Evolutionary conservation across 2,113 vertebrate species (phyloP).

Genomic region (Hirundichthys speculiger): DNA sequence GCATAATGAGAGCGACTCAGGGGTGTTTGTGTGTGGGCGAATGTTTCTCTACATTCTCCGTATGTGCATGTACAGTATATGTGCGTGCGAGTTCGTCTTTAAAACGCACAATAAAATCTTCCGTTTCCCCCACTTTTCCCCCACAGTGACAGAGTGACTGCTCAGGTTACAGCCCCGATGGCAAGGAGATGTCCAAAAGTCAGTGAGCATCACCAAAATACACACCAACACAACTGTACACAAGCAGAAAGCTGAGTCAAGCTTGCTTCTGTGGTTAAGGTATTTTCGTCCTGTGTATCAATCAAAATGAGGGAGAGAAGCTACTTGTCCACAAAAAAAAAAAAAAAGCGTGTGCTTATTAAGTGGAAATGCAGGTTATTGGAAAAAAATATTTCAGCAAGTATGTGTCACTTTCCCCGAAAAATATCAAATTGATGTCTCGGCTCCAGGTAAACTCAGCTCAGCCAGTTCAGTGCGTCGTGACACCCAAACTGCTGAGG

Average conservation of each 20-base stretch:
- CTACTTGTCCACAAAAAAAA: slow-evolving; percentile 26
- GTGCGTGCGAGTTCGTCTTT: slow-evolving; percentile 14
- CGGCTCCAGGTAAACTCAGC: slow-evolving; percentile 25
- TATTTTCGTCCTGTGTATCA: slow-evolving; percentile 41
- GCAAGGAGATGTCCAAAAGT: slow-evolving; percentile 39
- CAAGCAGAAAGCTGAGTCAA: slow-evolving; percentile 39
- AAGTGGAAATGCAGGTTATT: slow-evolving; percentile 30
- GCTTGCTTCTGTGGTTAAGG: slow-evolving; percentile 11
- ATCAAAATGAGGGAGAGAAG: slow-evolving; percentile 29
- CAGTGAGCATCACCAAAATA: slow-evolving; percentile 26
- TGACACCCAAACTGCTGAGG: slow-evolving; percentile 35
- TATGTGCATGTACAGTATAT: slow-evolving; percentile 42
- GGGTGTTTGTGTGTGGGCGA: slow-evolving; percentile 68
- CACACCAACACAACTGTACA: slow-evolving; percentile 20
- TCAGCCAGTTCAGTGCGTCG: slow-evolving; percentile 36
- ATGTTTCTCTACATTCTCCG: slow-evolving; percentile 58
- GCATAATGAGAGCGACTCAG: slow-evolving; percentile 75
- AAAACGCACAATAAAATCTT: slow-evolving; percentile 51
- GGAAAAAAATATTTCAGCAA: too few species aligned
- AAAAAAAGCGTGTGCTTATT: slow-evolving; percentile 48
- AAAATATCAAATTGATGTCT: slow-evolving; percentile 14
- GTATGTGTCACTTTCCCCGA: neutral
- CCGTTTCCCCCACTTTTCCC: slow-evolving; percentile 30
- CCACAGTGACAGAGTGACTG: slow-evolving; percentile 36
- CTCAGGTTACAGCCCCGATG: slow-evolving; percentile 46